Evolutionary conservation across 2,888 invertebrate genomes (phyloP).

Genomic region (Torymus auratus): DNA sequence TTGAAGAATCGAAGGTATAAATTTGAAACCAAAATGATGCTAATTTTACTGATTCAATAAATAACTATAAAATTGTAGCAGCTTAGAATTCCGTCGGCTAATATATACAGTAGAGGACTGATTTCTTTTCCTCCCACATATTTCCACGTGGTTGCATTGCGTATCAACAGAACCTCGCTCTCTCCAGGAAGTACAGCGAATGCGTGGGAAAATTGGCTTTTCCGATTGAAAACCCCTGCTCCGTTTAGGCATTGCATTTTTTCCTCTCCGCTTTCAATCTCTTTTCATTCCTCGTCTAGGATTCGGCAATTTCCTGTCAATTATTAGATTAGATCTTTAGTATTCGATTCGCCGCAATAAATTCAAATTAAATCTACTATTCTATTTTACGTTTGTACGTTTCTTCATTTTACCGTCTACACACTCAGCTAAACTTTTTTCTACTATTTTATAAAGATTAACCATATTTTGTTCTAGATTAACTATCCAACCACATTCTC

Average conservation of each 20-base stretch:
- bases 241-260: neutral
- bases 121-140: slow-evolving; percentile 14
- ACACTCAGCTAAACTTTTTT: neutral
- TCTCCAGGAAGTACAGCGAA: neutral
- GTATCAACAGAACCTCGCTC: slow-evolving; percentile 38
- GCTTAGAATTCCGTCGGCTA: too few species aligned
- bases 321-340: too few species aligned
- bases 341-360: too few species aligned
- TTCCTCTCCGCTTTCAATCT: neutral
- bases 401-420: neutral
- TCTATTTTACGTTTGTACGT: slow-evolving; percentile 18
- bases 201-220: slow-evolving; percentile 7
- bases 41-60: too few species aligned
- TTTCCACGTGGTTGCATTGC: slow-evolving; percentile 13
- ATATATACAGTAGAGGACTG: neutral
- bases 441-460: neutral
- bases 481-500: too few species aligned
- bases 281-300: neutral
- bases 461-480: too few species aligned
- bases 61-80: too few species aligned
- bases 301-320: too few species aligned
- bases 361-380: too few species aligned
- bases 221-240: neutral
- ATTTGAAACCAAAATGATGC: too few species aligned
- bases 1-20: too few species aligned